These are phyloP conservation scores for Desoria tigrina DNA, from an alignment of 2,888 invertebrate genomes.

Conservation along the genomic window DNA sequence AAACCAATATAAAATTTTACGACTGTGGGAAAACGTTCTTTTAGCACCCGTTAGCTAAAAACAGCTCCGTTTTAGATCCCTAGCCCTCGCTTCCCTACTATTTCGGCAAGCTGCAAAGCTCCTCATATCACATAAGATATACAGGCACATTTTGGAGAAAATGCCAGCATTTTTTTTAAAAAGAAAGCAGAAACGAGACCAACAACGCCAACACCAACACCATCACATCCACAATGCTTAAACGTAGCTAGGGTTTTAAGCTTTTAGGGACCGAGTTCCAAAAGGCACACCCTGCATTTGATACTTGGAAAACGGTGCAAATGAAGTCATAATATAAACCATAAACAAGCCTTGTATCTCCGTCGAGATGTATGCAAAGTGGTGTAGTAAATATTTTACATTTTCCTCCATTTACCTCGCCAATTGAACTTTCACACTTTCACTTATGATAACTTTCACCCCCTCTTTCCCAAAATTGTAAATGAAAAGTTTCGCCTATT, in stretches of 20 bases:
- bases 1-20: slow-evolving; percentile 23
- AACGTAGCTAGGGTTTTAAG: no score
- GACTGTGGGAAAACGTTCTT: slow-evolving; percentile 14
- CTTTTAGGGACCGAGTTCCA: no score
- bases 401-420: slow-evolving; percentile 17
- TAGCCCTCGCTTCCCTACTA: no score
- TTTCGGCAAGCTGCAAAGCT: not conserved
- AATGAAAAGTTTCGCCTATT: slow-evolving; percentile 13
- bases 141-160: no score
- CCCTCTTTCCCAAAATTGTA: not conserved
- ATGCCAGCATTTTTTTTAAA: no score
- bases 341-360: slow-evolving; percentile 22
- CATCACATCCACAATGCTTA: no score
- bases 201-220: no score
- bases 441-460: slow-evolving; percentile 17
- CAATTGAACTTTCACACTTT: slow-evolving; percentile 19
- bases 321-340: slow-evolving; percentile 22
- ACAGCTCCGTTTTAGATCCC: no score
- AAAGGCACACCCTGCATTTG: no score
- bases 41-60: slow-evolving; percentile 12
- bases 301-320: slow-evolving; percentile 2
- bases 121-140: no score
- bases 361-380: slow-evolving; percentile 18
- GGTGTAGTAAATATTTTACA: slow-evolving; percentile 24
- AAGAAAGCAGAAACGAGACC: not conserved